phyloP scores from a whole-genome alignment of 2,888 invertebrate genomes.

The Oligia fasciuncula region DNA sequence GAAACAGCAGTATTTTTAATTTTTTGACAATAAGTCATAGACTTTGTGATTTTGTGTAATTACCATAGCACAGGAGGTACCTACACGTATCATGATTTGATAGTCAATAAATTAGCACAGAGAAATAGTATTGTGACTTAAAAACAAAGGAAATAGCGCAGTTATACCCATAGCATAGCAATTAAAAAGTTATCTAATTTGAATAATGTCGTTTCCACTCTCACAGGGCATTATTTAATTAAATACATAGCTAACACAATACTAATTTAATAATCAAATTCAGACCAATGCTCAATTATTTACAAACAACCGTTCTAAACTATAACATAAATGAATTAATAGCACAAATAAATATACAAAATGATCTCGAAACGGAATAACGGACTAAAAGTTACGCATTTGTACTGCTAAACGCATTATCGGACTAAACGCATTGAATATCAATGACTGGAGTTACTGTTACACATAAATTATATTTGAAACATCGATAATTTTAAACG shows the following conservation, averaged over 20 bases:
- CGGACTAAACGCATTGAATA: conserved; percentile 58
- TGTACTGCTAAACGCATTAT: conserved; percentile 53
- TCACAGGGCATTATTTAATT: neutral
- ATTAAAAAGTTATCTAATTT: neutral
- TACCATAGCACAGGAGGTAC: neutral
- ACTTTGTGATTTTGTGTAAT: neutral
- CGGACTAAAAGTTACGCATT: conserved; percentile 46
- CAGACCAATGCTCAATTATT: conserved; percentile 20
- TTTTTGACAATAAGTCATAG: neutral
- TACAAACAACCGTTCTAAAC: conserved; percentile 28
- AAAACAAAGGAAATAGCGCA: neutral
- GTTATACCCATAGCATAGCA: neutral
- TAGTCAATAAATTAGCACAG: neutral
- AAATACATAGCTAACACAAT: neutral
- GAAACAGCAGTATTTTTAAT: no score
- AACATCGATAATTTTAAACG: conserved; percentile 58
- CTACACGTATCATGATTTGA: neutral
- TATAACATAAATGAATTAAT: conserved; percentile 32
- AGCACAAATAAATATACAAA: conserved; percentile 36
- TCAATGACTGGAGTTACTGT: conserved; percentile 36
- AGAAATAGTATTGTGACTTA: neutral
- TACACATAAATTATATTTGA: conserved; percentile 61
- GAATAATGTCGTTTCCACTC: conserved; percentile 7
- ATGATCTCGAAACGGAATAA: conserved; percentile 31
- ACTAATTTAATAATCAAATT: conserved; percentile 36